Percentiles rank a stretch among this genome's conserved stretches.
Evolutionary conservation across 2,113 vertebrate species (phyloP).

Genomic region (Himantopus leucocephalus): DNA sequence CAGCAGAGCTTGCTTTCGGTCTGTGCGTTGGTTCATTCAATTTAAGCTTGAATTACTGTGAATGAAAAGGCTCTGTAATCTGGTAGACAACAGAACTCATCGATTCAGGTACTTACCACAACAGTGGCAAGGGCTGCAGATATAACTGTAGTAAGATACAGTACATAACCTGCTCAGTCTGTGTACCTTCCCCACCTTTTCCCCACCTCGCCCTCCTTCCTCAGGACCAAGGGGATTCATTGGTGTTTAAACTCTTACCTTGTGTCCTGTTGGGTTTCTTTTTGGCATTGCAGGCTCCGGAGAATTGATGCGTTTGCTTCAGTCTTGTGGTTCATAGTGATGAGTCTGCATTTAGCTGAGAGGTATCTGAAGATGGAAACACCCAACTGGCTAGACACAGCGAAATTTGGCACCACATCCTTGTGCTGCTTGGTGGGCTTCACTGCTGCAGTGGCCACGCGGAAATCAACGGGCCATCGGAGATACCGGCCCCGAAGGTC

Average conservation of each 20-base stretch:
- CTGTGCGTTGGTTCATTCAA: background rate
- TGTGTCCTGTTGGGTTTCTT: background rate
- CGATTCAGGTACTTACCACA: background rate
- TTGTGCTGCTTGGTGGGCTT: slow-evolving; percentile 93
- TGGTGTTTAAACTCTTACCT: background rate
- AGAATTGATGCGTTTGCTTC: slow-evolving; percentile 88
- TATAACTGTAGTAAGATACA: background rate
- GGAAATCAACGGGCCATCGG: slow-evolving; percentile 81
- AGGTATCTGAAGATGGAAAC: slow-evolving; percentile 70
- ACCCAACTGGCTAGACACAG: slow-evolving; percentile 82
- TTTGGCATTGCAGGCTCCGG: slow-evolving; percentile 77
- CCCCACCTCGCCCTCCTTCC: background rate
- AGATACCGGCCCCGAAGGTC: slow-evolving; percentile 94
- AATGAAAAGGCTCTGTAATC: background rate
- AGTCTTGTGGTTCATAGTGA: slow-evolving; percentile 87
- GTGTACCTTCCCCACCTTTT: background rate
- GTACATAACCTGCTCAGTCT: background rate
- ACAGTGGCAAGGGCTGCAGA: background rate
- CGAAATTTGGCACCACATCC: slow-evolving; percentile 80
- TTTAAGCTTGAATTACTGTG: background rate
- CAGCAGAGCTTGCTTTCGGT: background rate
- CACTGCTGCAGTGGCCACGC: slow-evolving; percentile 87
- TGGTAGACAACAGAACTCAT: background rate
- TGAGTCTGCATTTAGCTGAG: slow-evolving; percentile 82
- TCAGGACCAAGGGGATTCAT: accelerated